These are phyloP conservation scores for Megalops cyprinoides DNA, from an alignment of 2,797 vertebrate species.

Conservation along the genomic window DNA sequence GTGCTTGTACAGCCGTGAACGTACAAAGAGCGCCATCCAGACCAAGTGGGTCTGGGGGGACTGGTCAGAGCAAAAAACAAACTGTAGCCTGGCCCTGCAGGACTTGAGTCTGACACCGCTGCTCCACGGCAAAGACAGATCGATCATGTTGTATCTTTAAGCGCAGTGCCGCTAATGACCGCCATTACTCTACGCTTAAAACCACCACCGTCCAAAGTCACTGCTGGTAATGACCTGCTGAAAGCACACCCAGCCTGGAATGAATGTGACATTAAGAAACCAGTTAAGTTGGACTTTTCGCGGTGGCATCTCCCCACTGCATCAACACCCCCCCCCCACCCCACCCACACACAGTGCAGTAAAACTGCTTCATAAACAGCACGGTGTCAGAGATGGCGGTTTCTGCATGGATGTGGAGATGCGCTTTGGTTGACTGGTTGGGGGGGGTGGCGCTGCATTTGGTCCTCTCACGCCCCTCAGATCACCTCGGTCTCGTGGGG, in stretches of 20 bases:
- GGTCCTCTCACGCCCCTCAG: conserved; percentile 36
- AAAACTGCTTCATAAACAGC: neutral
- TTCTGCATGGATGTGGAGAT: conserved; percentile 13
- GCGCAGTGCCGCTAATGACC: neutral
- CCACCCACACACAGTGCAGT: too few species aligned
- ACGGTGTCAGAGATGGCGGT: neutral
- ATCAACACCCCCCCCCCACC: neutral
- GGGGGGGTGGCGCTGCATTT: neutral
- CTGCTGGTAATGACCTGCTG: neutral
- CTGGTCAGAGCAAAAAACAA: too few species aligned
- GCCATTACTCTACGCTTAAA: neutral
- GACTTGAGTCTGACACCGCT: neutral
- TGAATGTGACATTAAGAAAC: neutral
- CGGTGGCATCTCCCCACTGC: neutral
- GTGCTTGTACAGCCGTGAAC: neutral
- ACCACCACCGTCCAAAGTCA: neutral
- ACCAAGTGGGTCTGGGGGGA: too few species aligned
- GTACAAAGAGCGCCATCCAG: too few species aligned
- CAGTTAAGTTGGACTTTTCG: too few species aligned
- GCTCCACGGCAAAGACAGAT: neutral
- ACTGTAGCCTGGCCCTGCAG: too few species aligned
- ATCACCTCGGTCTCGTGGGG: conserved; percentile 73
- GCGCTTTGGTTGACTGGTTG: conserved; percentile 8
- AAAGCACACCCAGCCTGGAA: neutral
- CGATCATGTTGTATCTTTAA: neutral